A percentile compares a stretch with the other conserved stretches of the same genome.
Conservation (phyloP, 2,797 vertebrate species). For the Darevskia mixta region DNA sequence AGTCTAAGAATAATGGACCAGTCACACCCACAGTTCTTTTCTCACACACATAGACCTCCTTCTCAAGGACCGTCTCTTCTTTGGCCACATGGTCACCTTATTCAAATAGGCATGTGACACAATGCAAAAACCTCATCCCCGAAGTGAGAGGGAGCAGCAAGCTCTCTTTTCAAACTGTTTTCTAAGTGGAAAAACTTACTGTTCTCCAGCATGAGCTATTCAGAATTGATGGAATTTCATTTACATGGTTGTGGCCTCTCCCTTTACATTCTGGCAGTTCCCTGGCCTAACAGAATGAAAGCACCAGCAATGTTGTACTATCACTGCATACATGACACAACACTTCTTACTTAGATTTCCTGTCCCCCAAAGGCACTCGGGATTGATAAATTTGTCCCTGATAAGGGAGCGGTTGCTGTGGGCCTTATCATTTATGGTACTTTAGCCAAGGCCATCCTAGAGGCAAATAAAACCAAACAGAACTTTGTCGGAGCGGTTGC, state of each 20-base stretch:
- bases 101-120: not conserved
- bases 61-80: not conserved
- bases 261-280: slow-evolving; percentile 44
- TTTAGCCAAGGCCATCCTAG: slow-evolving; percentile 62
- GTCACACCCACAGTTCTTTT: too few relatives aligned
- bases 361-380: slow-evolving; percentile 36
- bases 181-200: not conserved
- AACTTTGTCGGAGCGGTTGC: slow-evolving; percentile 37
- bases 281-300: slow-evolving; percentile 32
- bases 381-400: slow-evolving; percentile 46
- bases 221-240: not conserved
- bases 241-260: not conserved
- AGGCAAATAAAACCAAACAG: slow-evolving; percentile 71
- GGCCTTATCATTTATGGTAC: slow-evolving; percentile 62
- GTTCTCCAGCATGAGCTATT: not conserved
- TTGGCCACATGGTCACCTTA: not conserved
- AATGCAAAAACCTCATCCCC: not conserved
- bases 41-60: not conserved
- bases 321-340: slow-evolving; percentile 17
- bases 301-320: slow-evolving; percentile 9
- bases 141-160: not conserved
- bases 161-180: not conserved
- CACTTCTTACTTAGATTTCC: slow-evolving; percentile 34
- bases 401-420: slow-evolving; percentile 45
- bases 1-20: too few relatives aligned